Percentiles rank a stretch among this genome's conserved stretches.
These are phyloP conservation scores for Idaea dimidiata DNA, from an alignment of 2,888 invertebrate species.

Conservation along the genomic window DNA sequence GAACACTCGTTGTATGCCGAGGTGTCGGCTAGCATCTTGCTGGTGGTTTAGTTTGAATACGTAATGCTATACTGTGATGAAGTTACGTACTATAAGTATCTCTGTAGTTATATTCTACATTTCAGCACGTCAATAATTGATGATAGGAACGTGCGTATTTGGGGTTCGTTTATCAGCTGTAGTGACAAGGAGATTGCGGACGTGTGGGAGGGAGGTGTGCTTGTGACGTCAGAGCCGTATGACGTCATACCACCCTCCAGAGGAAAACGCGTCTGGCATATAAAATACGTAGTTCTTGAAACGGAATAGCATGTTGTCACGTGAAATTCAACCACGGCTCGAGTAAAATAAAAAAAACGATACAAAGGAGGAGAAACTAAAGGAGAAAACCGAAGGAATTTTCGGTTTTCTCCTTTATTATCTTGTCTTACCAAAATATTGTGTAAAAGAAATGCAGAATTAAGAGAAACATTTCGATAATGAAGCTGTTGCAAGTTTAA, in stretches of 20 bases:
- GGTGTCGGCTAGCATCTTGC: background rate
- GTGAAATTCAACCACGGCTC: constrained; percentile 8
- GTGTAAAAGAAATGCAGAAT: background rate
- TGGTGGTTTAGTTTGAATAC: background rate
- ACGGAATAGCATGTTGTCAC: constrained; percentile 13
- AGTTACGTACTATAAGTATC: background rate
- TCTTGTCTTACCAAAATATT: background rate
- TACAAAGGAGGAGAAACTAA: too few relatives aligned
- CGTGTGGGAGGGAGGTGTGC: constrained; percentile 45
- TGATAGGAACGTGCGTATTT: constrained; percentile 29
- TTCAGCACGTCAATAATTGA: constrained; percentile 18
- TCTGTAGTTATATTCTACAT: background rate
- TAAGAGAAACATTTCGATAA: background rate
- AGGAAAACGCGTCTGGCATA: constrained; percentile 21
- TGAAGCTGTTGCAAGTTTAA: background rate
- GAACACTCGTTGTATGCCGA: too few relatives aligned
- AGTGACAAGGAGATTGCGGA: constrained; percentile 27
- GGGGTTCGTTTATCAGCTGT: constrained; percentile 51
- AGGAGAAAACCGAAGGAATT: too few relatives aligned
- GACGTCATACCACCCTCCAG: constrained; percentile 57
- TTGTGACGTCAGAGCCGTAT: constrained; percentile 47
- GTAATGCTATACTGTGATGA: background rate
- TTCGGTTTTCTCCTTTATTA: background rate
- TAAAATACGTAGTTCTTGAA: constrained; percentile 12
- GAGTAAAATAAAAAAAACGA: background rate